A percentile compares a stretch with the other conserved stretches of the same genome.
These are phyloP conservation scores for Serilophus lunatus DNA, from an alignment of 2,113 vertebrate genomes.

Conservation along the genomic window DNA sequence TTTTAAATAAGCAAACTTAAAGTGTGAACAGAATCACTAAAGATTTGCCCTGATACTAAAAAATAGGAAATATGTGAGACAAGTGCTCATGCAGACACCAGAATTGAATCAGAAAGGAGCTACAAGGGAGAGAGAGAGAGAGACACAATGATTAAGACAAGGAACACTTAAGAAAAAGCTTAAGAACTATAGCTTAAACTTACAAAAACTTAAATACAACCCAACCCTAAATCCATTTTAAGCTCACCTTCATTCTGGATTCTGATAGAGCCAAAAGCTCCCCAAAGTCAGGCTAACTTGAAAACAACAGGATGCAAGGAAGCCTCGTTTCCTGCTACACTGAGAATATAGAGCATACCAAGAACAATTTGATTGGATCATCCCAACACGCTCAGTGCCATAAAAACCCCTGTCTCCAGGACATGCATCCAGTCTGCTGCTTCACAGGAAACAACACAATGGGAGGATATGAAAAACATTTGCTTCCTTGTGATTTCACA, in stretches of 20 bases:
- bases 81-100: not conserved
- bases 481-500: slow-evolving; percentile 9
- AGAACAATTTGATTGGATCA: slow-evolving; percentile 37
- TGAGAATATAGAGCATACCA: slow-evolving; percentile 5
- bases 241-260: slow-evolving; percentile 78
- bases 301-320: slow-evolving; percentile 68
- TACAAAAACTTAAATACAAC: not conserved
- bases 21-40: not conserved
- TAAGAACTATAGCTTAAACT: not conserved
- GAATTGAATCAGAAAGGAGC: not conserved
- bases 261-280: not conserved
- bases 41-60: not conserved
- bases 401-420: slow-evolving; percentile 35
- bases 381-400: not conserved
- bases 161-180: not conserved
- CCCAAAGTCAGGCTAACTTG: slow-evolving; percentile 3
- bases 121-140: not conserved
- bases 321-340: slow-evolving; percentile 59
- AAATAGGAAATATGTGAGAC: rapidly evolving
- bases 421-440: not conserved
- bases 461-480: slow-evolving; percentile 11
- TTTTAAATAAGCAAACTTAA: not conserved
- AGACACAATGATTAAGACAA: not conserved
- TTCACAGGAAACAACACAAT: slow-evolving; percentile 65
- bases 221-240: not conserved